Conservation (phyloP, 2,888 invertebrate species). For the Luperina nickerlii region DNA sequence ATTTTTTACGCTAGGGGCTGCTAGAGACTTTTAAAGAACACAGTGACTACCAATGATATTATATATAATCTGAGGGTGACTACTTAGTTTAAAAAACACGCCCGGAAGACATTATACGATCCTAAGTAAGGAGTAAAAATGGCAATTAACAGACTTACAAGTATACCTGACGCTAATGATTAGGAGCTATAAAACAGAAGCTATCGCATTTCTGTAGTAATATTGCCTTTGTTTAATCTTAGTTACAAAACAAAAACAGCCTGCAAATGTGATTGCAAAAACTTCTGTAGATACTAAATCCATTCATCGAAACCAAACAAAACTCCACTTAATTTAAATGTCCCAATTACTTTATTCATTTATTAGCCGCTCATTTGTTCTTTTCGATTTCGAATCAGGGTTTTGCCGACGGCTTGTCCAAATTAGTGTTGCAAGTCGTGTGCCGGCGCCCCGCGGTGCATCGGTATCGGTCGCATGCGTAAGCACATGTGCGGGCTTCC, state of each 20-base stretch:
- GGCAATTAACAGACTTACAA: conserved; percentile 38
- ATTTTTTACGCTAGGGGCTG: background rate
- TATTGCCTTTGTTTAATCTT: conserved; percentile 9
- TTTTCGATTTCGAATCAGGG: conserved; percentile 47
- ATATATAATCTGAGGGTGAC: no score
- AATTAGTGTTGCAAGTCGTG: conserved; percentile 62
- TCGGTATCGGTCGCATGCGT: conserved; percentile 34
- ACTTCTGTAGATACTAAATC: background rate
- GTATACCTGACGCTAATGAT: conserved; percentile 23
- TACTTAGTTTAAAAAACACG: conserved; percentile 7
- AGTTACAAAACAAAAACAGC: conserved; percentile 9
- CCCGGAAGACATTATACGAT: conserved; percentile 36
- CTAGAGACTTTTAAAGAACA: conserved; percentile 6
- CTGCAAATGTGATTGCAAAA: conserved; percentile 14
- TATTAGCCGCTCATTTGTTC: conserved; percentile 51
- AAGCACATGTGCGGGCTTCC: conserved; percentile 73
- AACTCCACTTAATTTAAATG: conserved; percentile 47
- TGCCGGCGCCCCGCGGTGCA: conserved; percentile 55
- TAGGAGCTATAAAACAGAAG: conserved; percentile 21
- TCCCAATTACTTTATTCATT: conserved; percentile 37
- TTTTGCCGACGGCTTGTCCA: conserved; percentile 55
- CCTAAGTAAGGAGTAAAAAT: conserved; percentile 31
- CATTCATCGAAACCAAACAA: conserved; percentile 22
- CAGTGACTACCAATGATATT: no score
- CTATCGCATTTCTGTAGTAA: conserved; percentile 22